Conservation (phyloP, 2,113 vertebrate genomes). For the Oreamnos americanus region DNA sequence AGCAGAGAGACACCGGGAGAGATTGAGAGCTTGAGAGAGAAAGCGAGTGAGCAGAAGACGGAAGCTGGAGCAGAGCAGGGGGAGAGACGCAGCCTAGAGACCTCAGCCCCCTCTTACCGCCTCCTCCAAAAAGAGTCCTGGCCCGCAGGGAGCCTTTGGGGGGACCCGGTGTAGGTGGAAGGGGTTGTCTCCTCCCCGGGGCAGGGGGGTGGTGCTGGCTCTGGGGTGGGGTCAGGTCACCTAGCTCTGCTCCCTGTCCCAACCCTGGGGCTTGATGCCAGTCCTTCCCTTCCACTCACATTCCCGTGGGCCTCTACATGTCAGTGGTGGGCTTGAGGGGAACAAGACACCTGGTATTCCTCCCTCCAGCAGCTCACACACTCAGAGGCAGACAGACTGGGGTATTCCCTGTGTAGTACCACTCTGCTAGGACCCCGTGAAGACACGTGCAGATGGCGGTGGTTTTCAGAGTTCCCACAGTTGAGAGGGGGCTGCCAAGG, state of each 20-base stretch:
- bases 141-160: neutral
- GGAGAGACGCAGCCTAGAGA: neutral
- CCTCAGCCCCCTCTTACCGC: neutral
- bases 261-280: neutral
- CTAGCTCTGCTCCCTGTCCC: neutral
- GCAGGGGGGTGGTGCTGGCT: neutral
- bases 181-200: too few species aligned
- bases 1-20: neutral
- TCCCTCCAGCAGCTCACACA: neutral
- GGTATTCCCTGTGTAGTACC: neutral
- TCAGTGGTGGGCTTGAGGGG: neutral
- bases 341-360: neutral
- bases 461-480: neutral
- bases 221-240: neutral
- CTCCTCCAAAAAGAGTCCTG: neutral
- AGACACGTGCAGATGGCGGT: neutral
- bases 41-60: neutral
- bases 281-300: neutral
- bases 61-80: neutral
- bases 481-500: neutral
- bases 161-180: rapidly evolving
- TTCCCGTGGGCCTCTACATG: neutral
- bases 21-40: neutral
- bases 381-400: neutral
- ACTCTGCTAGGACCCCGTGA: neutral